phyloP scores from a whole-genome alignment of 2,888 invertebrate genomes.

The Caenorhabditis zanzibari region DNA sequence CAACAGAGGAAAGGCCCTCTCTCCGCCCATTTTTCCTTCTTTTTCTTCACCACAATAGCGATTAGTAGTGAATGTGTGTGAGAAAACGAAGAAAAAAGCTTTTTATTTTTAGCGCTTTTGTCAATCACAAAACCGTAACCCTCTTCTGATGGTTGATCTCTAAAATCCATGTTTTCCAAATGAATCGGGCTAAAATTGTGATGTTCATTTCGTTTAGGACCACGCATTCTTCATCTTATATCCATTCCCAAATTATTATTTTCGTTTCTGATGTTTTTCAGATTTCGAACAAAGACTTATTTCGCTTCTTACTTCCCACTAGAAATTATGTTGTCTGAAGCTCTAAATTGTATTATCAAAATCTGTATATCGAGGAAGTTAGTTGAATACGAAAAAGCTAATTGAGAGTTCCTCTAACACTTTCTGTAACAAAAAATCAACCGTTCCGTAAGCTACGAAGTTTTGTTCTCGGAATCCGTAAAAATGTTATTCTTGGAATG shows the following conservation, averaged over 20 bases:
- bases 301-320: conserved; percentile 7
- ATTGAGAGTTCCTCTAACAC: too few relatives aligned
- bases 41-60: conserved; percentile 43
- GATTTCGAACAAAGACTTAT: background rate
- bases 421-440: background rate
- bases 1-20: conserved; percentile 10
- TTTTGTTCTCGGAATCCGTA: conserved; percentile 9
- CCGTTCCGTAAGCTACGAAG: background rate
- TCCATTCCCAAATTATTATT: background rate
- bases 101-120: conserved; percentile 30
- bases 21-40: conserved; percentile 35
- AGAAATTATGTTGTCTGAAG: background rate
- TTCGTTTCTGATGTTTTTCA: background rate
- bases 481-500: conserved; percentile 1
- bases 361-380: background rate
- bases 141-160: conserved; percentile 11
- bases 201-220: background rate
- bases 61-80: conserved; percentile 48
- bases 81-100: background rate
- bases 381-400: background rate
- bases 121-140: conserved; percentile 19
- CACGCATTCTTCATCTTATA: background rate
- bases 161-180: background rate
- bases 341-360: background rate
- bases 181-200: too few relatives aligned